These are phyloP conservation scores for Trematomus loennbergii DNA, from an alignment of 2,113 vertebrate species.

Conservation along the genomic window DNA sequence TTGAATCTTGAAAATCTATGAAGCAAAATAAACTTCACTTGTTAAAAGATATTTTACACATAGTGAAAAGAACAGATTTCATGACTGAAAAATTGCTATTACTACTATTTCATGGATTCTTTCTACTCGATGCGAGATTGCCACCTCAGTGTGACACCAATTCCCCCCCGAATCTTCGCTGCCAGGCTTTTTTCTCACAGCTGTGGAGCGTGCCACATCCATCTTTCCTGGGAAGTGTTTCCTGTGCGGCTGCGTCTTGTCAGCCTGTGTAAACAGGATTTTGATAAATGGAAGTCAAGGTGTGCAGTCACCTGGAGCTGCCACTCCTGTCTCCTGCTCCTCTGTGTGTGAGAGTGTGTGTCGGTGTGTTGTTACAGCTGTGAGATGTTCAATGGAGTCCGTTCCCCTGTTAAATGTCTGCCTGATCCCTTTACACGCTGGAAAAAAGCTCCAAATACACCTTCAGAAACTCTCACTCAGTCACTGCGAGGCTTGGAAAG, in stretches of 20 bases:
- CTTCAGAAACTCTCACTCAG: conserved; percentile 82
- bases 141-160: conserved; percentile 23
- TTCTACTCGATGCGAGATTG: background rate
- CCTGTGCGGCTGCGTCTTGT: conserved; percentile 86
- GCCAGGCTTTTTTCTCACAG: conserved; percentile 81
- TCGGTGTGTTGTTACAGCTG: conserved; percentile 92
- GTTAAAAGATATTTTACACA: too few species aligned
- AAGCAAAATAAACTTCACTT: too few species aligned
- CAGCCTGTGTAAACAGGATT: conserved; percentile 91
- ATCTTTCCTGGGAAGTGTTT: conserved; percentile 87
- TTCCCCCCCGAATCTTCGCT: conserved; percentile 46
- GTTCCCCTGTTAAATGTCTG: conserved; percentile 24
- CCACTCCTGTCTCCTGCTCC: conserved; percentile 86
- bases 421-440: conserved; percentile 79
- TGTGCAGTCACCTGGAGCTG: conserved; percentile 96
- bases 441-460: conserved; percentile 78
- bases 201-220: conserved; percentile 85
- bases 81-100: too few species aligned
- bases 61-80: too few species aligned
- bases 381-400: conserved; percentile 83
- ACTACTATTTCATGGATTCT: too few species aligned
- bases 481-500: conserved; percentile 85
- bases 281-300: conserved; percentile 96
- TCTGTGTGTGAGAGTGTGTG: background rate
- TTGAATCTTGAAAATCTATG: too few species aligned